A percentile compares a stretch with the other conserved stretches of the same genome.
phyloP scores from a whole-genome alignment of 92 coral and sea anemone species.

The Bergia puertoricense region DNA sequence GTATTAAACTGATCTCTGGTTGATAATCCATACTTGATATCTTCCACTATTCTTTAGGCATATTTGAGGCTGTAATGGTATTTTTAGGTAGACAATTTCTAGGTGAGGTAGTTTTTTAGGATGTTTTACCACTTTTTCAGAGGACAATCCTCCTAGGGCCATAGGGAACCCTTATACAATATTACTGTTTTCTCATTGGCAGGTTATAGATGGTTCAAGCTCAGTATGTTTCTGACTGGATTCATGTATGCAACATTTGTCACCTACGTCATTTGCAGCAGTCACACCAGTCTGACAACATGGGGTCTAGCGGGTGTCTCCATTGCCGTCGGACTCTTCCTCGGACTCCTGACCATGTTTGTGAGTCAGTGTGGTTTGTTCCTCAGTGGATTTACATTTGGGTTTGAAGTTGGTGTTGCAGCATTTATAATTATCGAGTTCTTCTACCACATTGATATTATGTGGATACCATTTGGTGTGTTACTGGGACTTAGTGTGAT shows the following conservation, averaged over 20 bases:
- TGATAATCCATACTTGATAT: no score
- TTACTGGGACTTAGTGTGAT: constrained; percentile 79
- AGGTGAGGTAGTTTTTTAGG: no score
- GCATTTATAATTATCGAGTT: constrained; percentile 66
- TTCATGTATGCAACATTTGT: constrained; percentile 87
- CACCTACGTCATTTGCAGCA: constrained; percentile 78
- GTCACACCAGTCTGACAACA: constrained; percentile 72
- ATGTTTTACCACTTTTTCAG: no score
- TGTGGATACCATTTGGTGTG: constrained; percentile 93
- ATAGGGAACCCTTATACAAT: no score
- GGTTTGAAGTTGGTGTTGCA: constrained; percentile 84
- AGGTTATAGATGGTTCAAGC: constrained; percentile 91
- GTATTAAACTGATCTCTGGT: no score
- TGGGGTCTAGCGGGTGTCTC: constrained; percentile 91
- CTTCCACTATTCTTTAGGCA: no score
- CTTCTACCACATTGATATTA: constrained; percentile 63
- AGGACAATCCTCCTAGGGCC: no score
- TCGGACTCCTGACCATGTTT: constrained; percentile 87
- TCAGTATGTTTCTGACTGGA: constrained; percentile 84
- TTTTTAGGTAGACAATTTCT: no score
- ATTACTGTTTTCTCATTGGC: constrained; percentile 5
- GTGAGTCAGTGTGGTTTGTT: constrained; percentile 89
- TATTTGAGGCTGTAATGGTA: no score
- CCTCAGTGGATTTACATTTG: constrained; percentile 89
- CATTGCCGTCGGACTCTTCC: constrained; percentile 86